Conservation (phyloP, 1,140 invertebrate species). For the Micrasema minimum region DNA sequence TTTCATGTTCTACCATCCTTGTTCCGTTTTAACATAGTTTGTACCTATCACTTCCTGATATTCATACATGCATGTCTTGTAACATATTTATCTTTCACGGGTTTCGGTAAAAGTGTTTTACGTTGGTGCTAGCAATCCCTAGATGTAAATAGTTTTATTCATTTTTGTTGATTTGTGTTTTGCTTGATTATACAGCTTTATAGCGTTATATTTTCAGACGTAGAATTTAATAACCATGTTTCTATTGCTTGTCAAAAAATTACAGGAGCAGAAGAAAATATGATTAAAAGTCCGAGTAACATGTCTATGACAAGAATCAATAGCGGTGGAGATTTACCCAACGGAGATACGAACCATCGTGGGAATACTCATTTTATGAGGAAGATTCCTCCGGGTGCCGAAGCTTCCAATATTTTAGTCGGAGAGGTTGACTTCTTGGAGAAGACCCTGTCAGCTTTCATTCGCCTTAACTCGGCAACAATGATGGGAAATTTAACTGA, state of each 20-base stretch:
- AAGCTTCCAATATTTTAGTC: constrained; percentile 97
- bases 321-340: constrained; percentile 75
- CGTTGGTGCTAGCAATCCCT: constrained; percentile 24
- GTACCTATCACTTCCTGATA: not conserved
- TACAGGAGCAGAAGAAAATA: constrained; percentile 66
- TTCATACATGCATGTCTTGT: constrained; percentile 18
- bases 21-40: constrained; percentile 12
- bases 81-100: constrained; percentile 19
- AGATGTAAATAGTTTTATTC: constrained; percentile 13
- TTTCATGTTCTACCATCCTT: constrained; percentile 16
- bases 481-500: constrained; percentile 96
- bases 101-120: constrained; percentile 23
- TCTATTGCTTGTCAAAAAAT: not conserved
- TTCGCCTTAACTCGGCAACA: constrained; percentile 88
- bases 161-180: constrained; percentile 19
- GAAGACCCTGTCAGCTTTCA: constrained; percentile 90
- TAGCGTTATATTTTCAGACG: constrained; percentile 19
- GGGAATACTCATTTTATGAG: constrained; percentile 94
- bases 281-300: constrained; percentile 83
- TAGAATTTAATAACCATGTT: constrained; percentile 4
- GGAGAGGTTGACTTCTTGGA: constrained; percentile 97
- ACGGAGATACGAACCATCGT: constrained; percentile 79
- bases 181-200: constrained; percentile 20
- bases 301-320: constrained; percentile 83
- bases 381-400: constrained; percentile 96